Percentiles rank a stretch among this genome's conserved stretches.
phyloP scores from a whole-genome alignment of 2,797 vertebrate species.

The Liasis olivaceus region DNA sequence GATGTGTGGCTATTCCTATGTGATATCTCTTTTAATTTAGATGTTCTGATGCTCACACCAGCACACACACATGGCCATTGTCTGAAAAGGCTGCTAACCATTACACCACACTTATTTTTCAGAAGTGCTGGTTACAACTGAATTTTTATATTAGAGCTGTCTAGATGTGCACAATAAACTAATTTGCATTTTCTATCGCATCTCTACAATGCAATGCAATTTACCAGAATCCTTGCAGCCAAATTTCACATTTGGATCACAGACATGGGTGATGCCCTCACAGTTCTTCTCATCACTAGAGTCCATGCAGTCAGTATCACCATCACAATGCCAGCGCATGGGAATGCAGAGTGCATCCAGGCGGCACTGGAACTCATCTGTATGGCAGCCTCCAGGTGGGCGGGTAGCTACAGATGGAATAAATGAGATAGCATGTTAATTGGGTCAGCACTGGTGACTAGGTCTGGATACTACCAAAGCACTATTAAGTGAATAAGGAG shows the following conservation, averaged over 20 bases:
- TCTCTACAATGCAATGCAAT: background rate
- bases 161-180: background rate
- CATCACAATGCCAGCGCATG: slow-evolving; percentile 94
- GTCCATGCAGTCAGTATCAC: slow-evolving; percentile 97
- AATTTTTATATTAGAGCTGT: background rate
- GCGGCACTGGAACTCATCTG: slow-evolving; percentile 94
- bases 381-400: slow-evolving; percentile 93
- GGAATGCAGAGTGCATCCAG: slow-evolving; percentile 94
- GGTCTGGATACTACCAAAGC: background rate
- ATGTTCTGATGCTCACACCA: background rate
- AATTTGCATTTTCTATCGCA: background rate
- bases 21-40: background rate
- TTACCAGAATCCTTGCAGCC: slow-evolving; percentile 94
- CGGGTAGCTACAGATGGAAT: slow-evolving; percentile 82
- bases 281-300: slow-evolving; percentile 95
- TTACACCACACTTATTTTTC: background rate
- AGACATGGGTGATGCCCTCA: slow-evolving; percentile 90
- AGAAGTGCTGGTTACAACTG: background rate
- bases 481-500: background rate
- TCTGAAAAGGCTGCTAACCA: background rate
- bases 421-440: background rate
- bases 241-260: slow-evolving; percentile 92
- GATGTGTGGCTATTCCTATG: background rate
- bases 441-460: background rate
- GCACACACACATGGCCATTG: background rate